A percentile compares a stretch with the other conserved stretches of the same genome.
These are phyloP conservation scores for Acipenser transmontanus DNA, from an alignment of 2,797 vertebrate genomes.

Conservation along the genomic window DNA sequence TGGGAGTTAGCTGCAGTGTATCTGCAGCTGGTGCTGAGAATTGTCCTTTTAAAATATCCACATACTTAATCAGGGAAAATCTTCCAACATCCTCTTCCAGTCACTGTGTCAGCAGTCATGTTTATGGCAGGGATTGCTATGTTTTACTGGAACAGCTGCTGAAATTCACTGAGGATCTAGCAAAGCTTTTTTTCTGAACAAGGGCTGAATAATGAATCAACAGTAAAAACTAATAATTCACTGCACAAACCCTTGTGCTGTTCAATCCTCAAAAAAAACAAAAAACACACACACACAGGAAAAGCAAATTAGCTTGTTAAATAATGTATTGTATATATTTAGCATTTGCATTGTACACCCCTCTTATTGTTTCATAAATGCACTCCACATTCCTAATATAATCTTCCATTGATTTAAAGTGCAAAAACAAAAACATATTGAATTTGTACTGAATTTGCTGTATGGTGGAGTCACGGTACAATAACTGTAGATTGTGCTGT, in stretches of 20 bases:
- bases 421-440: no score
- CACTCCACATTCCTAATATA: no score
- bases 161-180: no score
- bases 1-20: slow-evolving; percentile 52
- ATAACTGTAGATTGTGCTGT: no score
- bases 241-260: slow-evolving; percentile 13
- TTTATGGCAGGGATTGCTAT: neutral
- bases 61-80: slow-evolving; percentile 68
- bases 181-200: neutral
- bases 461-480: no score
- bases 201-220: neutral
- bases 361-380: no score
- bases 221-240: neutral
- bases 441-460: no score
- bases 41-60: slow-evolving; percentile 71
- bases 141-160: no score
- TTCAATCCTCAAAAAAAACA: neutral
- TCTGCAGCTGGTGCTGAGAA: slow-evolving; percentile 64
- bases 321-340: no score
- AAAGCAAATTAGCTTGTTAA: slow-evolving; percentile 7
- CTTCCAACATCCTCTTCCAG: slow-evolving; percentile 33
- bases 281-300: neutral
- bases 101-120: slow-evolving; percentile 9
- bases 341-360: no score
- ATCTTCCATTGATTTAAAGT: no score